Percentiles rank a stretch among this genome's conserved stretches.
phyloP scores from a whole-genome alignment of 1,140 invertebrate genomes.

The Rhyzopertha dominica region DNA sequence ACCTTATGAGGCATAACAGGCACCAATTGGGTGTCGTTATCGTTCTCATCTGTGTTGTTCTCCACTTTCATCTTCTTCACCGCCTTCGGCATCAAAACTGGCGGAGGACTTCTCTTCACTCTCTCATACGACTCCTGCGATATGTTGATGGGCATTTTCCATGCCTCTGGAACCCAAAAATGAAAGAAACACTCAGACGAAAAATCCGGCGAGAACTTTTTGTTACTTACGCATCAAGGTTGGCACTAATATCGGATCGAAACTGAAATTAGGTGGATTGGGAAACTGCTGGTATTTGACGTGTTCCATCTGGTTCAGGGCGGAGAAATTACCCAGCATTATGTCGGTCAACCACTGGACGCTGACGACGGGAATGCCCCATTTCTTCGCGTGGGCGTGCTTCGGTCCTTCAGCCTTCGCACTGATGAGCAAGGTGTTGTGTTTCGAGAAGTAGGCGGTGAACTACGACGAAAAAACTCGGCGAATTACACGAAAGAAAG shows the following conservation, averaged over 20 bases:
- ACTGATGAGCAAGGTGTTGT: slow-evolving; percentile 68
- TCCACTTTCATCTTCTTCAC: slow-evolving; percentile 49
- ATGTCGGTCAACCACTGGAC: slow-evolving; percentile 91
- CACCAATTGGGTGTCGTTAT: slow-evolving; percentile 39
- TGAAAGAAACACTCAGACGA: slow-evolving; percentile 12
- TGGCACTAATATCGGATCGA: slow-evolving; percentile 80
- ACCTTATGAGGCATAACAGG: slow-evolving; percentile 51
- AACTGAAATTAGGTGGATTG: slow-evolving; percentile 68
- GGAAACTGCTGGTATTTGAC: slow-evolving; percentile 86
- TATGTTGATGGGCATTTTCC: slow-evolving; percentile 88
- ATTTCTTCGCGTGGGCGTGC: slow-evolving; percentile 85
- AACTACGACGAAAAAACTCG: slow-evolving; percentile 44
- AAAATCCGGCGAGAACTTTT: no score
- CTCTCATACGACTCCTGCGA: slow-evolving; percentile 80
- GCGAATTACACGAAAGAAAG: no score
- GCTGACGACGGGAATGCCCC: slow-evolving; percentile 83
- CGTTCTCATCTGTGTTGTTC: slow-evolving; percentile 30
- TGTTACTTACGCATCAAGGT: slow-evolving; percentile 81
- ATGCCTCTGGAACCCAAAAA: slow-evolving; percentile 64
- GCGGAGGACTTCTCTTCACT: slow-evolving; percentile 59
- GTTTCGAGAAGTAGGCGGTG: slow-evolving; percentile 67
- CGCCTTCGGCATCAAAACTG: slow-evolving; percentile 48
- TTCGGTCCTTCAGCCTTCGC: slow-evolving; percentile 81
- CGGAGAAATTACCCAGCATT: slow-evolving; percentile 80
- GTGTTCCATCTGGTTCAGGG: slow-evolving; percentile 73